phyloP scores from a whole-genome alignment of 2,797 vertebrate genomes.

The Taenioides sp. region DNA sequence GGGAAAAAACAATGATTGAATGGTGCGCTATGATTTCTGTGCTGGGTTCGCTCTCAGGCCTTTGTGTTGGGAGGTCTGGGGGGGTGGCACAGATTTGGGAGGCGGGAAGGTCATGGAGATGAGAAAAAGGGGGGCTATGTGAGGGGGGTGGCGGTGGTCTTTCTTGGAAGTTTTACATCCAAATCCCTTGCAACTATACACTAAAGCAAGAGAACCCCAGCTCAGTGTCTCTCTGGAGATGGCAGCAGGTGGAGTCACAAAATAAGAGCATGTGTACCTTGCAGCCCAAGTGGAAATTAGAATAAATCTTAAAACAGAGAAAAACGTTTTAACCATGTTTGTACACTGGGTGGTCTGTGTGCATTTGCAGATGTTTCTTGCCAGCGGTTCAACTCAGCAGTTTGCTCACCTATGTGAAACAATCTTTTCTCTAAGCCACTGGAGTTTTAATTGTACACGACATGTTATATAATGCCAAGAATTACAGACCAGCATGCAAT shows the following conservation, averaged over 20 bases:
- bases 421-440: constrained; percentile 74
- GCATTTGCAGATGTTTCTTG: constrained; percentile 28
- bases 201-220: constrained; percentile 45
- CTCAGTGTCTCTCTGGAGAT: constrained; percentile 27
- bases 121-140: constrained; percentile 37
- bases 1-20: constrained; percentile 79
- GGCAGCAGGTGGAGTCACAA: constrained; percentile 28
- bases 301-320: background rate
- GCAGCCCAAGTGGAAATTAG: background rate
- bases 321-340: background rate
- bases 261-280: background rate
- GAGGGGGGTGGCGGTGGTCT: constrained; percentile 19
- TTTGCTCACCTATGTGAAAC: constrained; percentile 76
- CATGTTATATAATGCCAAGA: constrained; percentile 81
- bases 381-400: constrained; percentile 54
- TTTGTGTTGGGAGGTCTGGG: constrained; percentile 77
- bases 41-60: constrained; percentile 69
- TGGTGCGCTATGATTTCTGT: constrained; percentile 81
- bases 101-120: constrained; percentile 60
- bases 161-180: constrained; percentile 60
- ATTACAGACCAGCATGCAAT: constrained; percentile 80
- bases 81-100: constrained; percentile 60
- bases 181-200: constrained; percentile 63
- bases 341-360: constrained; percentile 54
- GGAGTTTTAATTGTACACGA: constrained; percentile 77